Evolutionary conservation across 1,140 invertebrate genomes (phyloP).

Genomic region (Telenomus remus): DNA sequence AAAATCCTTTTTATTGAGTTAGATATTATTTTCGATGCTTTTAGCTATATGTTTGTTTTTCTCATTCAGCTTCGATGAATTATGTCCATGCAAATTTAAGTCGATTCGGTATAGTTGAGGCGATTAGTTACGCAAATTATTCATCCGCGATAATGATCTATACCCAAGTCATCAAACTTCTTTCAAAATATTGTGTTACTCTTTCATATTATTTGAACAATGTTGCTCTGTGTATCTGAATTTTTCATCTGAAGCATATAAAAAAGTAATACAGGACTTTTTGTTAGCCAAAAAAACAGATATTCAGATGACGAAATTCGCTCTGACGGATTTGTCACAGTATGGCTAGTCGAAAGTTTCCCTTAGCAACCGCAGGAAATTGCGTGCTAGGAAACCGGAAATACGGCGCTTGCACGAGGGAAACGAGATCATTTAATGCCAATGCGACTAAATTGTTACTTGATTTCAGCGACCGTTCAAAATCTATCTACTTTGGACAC

Average conservation of each 20-base stretch:
- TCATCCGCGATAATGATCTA: constrained; percentile 29
- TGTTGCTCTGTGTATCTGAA: no score
- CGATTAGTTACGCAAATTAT: constrained; percentile 53
- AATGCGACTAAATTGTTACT: constrained; percentile 63
- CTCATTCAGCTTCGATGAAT: constrained; percentile 24
- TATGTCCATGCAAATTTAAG: constrained; percentile 45
- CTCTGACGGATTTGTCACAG: constrained; percentile 62
- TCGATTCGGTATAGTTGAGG: constrained; percentile 36
- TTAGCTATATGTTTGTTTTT: constrained; percentile 47
- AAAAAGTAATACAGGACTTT: constrained; percentile 20
- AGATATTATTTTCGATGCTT: no score
- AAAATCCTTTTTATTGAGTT: no score
- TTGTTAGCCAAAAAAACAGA: constrained; percentile 20
- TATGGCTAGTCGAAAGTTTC: constrained; percentile 61
- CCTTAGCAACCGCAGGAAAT: constrained; percentile 63
- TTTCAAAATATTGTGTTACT: no score
- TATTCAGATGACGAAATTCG: constrained; percentile 19
- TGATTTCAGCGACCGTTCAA: constrained; percentile 57
- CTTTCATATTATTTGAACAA: no score
- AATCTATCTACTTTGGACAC: background rate
- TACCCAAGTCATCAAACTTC: constrained; percentile 21
- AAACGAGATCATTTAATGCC: constrained; percentile 68
- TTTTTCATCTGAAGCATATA: constrained; percentile 24
- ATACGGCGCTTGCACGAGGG: constrained; percentile 62
- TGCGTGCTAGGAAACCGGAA: constrained; percentile 53